Base-by-base conservation (phyloP, 2,797 vertebrate genomes). In the Chrysocyon brachyurus region DNA sequence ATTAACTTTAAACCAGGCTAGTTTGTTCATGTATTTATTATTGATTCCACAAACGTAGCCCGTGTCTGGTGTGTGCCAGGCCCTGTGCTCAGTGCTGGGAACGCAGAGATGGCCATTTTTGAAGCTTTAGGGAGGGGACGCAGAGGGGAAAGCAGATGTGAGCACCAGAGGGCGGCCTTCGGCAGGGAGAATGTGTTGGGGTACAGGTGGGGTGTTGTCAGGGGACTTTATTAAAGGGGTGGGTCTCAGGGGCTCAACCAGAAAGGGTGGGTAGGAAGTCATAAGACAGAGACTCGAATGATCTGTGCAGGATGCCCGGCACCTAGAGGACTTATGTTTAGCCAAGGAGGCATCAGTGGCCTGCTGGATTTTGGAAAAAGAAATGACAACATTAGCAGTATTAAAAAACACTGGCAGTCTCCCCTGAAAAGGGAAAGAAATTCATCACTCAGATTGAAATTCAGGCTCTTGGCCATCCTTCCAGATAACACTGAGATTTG, bases 241-340 rank as follows among this genome's bases (percentile, higher is more conserved):
- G 28, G 2, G 33, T 22, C 28, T 10, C 28, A 26, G 22, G 31
- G 17, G 15, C 21, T 14, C 52, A 84, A 3, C 40, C 10, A 12
- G 75, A 28, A 40, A 8, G 14, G 2, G 15, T 0, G 1, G 2
- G 40, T 0, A 16, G 36, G 56, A 28, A 0, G 16, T 36, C 6
- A 0, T 0, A 3, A 28, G 87, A 33, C 3, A 17, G 54, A 66
- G 54, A 1, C 8, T 0, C 7, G 22, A 49, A 2, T 0, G 0
- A 28, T 14, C n/a, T 14, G 0, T 5, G 28, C 36, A 2, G 10
- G 12, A 14, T 19, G 2, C 16, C 19, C 46, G 0, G 36, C 8
- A 1, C 6, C 2, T 11, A 17, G 9, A 8, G 40, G 61, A 1
- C 2, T 2, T 16, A 15, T 1, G 0, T 1, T 3, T 8, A 7